Percentiles rank a stretch among this genome's conserved stretches.
Evolutionary conservation across 2,888 invertebrate genomes (phyloP).

Genomic region (Ophonus ardosiacus): DNA sequence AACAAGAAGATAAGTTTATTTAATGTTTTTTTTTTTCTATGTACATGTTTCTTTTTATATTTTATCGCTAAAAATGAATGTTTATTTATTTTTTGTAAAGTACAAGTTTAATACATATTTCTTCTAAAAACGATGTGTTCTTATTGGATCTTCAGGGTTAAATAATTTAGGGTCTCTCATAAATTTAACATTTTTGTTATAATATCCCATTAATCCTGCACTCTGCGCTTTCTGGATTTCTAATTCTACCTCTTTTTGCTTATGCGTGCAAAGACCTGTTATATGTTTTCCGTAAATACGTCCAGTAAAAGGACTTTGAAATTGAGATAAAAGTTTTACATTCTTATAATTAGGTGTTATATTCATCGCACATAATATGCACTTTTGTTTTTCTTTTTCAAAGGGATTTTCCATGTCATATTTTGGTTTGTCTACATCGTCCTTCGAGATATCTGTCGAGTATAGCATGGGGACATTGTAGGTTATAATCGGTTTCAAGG

Average conservation of each 20-base stretch:
- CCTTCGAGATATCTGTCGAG: neutral
- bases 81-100: constrained; percentile 50
- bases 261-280: constrained; percentile 92
- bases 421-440: constrained; percentile 75
- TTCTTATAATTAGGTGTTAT: constrained; percentile 95
- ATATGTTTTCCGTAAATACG: constrained; percentile 94
- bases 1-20: constrained; percentile 77
- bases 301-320: constrained; percentile 97
- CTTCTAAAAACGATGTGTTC: constrained; percentile 86
- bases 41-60: constrained; percentile 33
- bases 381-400: constrained; percentile 83
- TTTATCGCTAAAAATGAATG: constrained; percentile 44
- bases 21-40: constrained; percentile 70
- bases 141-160: constrained; percentile 90
- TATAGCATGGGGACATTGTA: constrained; percentile 8
- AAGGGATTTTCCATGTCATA: constrained; percentile 88
- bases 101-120: constrained; percentile 40
- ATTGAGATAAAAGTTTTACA: constrained; percentile 92
- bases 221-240: constrained; percentile 87
- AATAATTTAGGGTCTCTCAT: constrained; percentile 93
- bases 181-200: constrained; percentile 88
- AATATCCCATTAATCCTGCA: constrained; percentile 90
- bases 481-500: constrained; percentile 9
- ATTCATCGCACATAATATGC: constrained; percentile 89
- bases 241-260: constrained; percentile 85